Evolutionary conservation across 2,888 invertebrate species (phyloP), one percentile per base, ranked within the genome.

Genomic region (Mythimna albipuncta): DNA sequence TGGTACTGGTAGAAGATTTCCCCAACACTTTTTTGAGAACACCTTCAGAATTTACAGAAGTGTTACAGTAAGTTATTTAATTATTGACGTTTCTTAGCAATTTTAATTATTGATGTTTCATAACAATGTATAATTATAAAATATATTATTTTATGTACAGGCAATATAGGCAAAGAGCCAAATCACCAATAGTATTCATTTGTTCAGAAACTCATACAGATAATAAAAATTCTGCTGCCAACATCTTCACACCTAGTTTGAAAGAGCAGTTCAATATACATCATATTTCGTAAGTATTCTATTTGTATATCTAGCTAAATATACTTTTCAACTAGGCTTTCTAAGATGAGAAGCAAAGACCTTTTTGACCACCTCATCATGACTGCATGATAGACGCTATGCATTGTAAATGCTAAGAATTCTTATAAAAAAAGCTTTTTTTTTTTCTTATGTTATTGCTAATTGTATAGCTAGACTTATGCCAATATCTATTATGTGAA

Each of bases 1-100:
- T 98, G 6, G 95, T 98, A 35, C 89, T 98, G 1, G 97, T 98
- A 1, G 98, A 98, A 93, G 99, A 99, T 91, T 97, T 98, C 91
- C 99, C 99, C 16, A 98, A 98, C 93, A 96, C 97, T 11, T 97
- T 98, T 87, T 89, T 97, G 44, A 97, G 97, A 86, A 97, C 98
- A 86, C 96, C 97, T 32, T 91, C 96, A 71, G 96, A 97, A 86
- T 98, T 98, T 90, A 95, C 96, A 82, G 95, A 97, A 70, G 94
- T 98, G 71, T 92, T 98, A 68, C 97, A 97, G 98, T 98, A 95
- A 95, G 97, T 94, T 19, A 59, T 26, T 63, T 52, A 19, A 11
- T 54, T 32, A 26, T 26, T 26, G 26, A 26, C 2, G 26, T 26
- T 26, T 26, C 26, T 26, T 26, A 26, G 2, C 26, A 26, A 26